Conservation (phyloP, 2,113 vertebrate genomes). For the Redunca redunca region DNA sequence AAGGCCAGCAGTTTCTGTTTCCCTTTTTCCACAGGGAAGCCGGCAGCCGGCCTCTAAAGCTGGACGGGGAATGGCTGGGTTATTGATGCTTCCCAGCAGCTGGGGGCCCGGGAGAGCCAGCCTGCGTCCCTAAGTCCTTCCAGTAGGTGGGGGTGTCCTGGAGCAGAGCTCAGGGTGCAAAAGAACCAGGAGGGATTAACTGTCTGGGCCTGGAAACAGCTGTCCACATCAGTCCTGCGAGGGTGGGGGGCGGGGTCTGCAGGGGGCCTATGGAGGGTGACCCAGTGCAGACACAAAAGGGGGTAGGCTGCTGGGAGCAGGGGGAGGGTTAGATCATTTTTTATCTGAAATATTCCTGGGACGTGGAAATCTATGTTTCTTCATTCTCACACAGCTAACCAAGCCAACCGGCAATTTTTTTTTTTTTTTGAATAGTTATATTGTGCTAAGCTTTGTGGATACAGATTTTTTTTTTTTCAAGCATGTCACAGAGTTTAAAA, state of each 20-base stretch:
- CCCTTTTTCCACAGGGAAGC: not conserved
- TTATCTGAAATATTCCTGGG: slow-evolving; percentile 16
- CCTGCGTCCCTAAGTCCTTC: slow-evolving; percentile 76
- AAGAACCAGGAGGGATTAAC: slow-evolving; percentile 48
- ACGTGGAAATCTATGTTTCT: slow-evolving; percentile 42
- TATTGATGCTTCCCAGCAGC: not conserved
- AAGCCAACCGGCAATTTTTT: slow-evolving; percentile 44
- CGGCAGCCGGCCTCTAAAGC: not conserved
- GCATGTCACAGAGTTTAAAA: slow-evolving; percentile 53
- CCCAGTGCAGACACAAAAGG: not conserved
- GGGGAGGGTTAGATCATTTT: not conserved
- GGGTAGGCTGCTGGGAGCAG: not conserved
- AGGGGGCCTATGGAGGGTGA: not conserved
- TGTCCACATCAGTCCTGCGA: slow-evolving; percentile 63
- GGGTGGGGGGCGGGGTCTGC: not conserved
- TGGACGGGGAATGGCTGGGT: not conserved
- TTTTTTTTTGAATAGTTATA: slow-evolving; percentile 38
- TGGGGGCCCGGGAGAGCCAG: slow-evolving; percentile 16
- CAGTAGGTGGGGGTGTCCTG: slow-evolving; percentile 79
- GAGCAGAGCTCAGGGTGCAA: slow-evolving; percentile 59
- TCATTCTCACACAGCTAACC: not conserved
- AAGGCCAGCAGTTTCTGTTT: not conserved
- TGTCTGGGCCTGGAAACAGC: slow-evolving; percentile 39
- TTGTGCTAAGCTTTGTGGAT: slow-evolving; percentile 53
- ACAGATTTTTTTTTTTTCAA: not conserved